Evolutionary conservation across 2,888 invertebrate genomes (phyloP).

Genomic region (Ommatoiulus sabulosus): DNA sequence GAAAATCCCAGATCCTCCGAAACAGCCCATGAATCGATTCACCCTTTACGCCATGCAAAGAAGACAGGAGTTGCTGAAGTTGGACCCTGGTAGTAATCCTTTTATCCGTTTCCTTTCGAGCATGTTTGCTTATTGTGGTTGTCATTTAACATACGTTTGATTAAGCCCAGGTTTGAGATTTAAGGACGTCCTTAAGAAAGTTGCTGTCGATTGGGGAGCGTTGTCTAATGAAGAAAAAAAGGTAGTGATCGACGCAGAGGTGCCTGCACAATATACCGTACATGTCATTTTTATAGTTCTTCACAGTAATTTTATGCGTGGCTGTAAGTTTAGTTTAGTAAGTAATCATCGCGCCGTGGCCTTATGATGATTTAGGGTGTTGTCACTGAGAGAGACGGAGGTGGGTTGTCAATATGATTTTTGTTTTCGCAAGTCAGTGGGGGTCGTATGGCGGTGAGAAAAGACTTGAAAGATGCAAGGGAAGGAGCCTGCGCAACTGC

Average conservation of each 20-base stretch:
- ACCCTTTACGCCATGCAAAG: neutral
- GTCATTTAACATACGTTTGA: neutral
- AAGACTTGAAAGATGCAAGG: too few species aligned
- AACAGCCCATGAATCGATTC: neutral
- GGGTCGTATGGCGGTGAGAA: too few species aligned
- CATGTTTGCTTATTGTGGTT: neutral
- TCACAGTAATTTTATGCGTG: too few species aligned
- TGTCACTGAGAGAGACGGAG: too few species aligned
- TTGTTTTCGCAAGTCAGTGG: too few species aligned
- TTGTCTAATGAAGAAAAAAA: conserved; percentile 17
- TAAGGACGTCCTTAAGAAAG: neutral
- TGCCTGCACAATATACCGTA: neutral
- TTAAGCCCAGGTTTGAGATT: neutral
- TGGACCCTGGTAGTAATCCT: neutral
- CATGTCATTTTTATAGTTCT: neutral
- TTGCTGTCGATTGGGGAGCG: neutral
- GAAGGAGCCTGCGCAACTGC: too few species aligned
- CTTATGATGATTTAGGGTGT: too few species aligned
- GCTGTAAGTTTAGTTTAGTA: too few species aligned
- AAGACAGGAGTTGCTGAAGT: neutral
- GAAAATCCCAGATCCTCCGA: conserved; percentile 52
- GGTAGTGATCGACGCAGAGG: neutral
- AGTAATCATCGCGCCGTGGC: too few species aligned
- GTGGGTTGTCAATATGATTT: too few species aligned
- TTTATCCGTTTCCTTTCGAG: neutral